phyloP scores from a whole-genome alignment of 2,113 vertebrate genomes.

The Propithecus coquereli region DNA sequence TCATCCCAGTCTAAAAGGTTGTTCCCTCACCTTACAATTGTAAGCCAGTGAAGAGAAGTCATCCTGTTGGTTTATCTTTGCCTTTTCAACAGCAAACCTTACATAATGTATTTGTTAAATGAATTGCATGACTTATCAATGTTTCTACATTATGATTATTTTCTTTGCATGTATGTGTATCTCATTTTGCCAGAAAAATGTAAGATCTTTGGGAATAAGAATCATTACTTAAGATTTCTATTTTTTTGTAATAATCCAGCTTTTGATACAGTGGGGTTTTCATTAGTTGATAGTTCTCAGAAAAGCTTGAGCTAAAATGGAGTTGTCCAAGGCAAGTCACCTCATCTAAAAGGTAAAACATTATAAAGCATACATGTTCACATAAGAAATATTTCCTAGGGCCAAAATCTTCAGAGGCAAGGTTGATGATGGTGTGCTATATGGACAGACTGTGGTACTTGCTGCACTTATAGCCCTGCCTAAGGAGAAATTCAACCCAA shows the following conservation, averaged over 20 bases:
- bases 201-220: neutral
- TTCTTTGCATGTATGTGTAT: neutral
- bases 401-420: neutral
- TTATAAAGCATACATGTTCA: neutral
- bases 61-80: neutral
- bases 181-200: neutral
- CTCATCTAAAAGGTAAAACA: neutral
- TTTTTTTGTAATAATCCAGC: neutral
- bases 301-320: neutral
- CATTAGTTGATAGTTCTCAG: neutral
- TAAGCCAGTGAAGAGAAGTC: neutral
- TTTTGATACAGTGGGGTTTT: neutral
- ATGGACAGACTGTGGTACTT: neutral
- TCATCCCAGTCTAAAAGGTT: neutral
- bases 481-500: neutral
- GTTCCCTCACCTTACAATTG: neutral
- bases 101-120: neutral
- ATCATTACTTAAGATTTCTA: neutral
- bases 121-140: neutral
- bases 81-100: neutral
- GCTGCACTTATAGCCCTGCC: neutral
- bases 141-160: neutral
- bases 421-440: neutral
- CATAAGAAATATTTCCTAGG: neutral
- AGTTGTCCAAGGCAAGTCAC: neutral